A percentile compares a stretch with the other conserved stretches of the same genome.
These are phyloP conservation scores for Aspidiotus destructor DNA, from an alignment of 2,888 invertebrate species.

Conservation along the genomic window DNA sequence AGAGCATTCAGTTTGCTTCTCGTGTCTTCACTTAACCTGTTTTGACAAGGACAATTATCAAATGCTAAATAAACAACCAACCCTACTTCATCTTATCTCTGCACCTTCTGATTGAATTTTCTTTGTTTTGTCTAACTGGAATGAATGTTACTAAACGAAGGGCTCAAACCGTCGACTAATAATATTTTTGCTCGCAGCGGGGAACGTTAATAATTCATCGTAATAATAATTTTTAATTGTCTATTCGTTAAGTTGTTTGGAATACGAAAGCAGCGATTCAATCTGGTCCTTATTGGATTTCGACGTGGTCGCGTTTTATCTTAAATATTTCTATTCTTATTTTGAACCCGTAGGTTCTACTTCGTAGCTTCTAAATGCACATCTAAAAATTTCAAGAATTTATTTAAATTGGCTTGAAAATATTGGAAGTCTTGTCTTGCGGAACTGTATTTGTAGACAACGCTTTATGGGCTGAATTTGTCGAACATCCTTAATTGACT, in stretches of 20 bases:
- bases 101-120: conserved; percentile 29
- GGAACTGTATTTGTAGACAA: too few species aligned
- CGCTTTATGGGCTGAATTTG: too few species aligned
- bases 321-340: background rate
- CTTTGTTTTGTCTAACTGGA: conserved; percentile 28
- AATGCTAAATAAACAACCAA: conserved; percentile 29
- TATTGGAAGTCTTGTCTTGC: too few species aligned
- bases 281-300: background rate
- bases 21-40: conserved; percentile 10
- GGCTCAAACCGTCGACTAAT: conserved; percentile 27
- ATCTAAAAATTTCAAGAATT: too few species aligned
- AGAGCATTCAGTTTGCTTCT: conserved; percentile 6
- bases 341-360: background rate
- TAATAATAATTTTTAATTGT: conserved; percentile 30
- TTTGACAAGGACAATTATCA: conserved; percentile 31
- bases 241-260: conserved; percentile 25
- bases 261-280: background rate
- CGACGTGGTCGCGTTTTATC: background rate
- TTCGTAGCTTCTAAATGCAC: too few species aligned
- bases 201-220: conserved; percentile 30
- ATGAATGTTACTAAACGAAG: conserved; percentile 16
- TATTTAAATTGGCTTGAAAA: too few species aligned
- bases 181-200: conserved; percentile 31
- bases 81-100: background rate
- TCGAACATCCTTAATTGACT: too few species aligned